Evolutionary conservation across 2,888 invertebrate genomes (phyloP), one percentile per base, ranked within the genome.

Genomic region (Drosophila atripex): DNA sequence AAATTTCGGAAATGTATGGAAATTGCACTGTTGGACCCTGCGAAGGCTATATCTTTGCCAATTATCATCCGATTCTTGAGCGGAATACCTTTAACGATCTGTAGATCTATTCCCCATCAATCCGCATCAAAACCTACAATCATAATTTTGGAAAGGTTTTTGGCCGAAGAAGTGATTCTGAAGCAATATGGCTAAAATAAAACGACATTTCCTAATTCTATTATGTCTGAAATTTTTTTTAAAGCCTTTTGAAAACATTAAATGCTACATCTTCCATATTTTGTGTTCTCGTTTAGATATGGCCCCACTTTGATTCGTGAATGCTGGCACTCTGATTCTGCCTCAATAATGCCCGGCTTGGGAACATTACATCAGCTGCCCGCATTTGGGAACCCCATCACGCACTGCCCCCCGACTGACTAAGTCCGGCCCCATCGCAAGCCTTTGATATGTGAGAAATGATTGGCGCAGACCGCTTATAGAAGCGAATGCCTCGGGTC

Each of bases 391-490:
- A 68, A 56, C 56, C 69, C 49, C 49, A 68, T 68, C 65, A 66
- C 65, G 65, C 56, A 50, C 43, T 49, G 38, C 39, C 59, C 11
- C 18, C 3, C 30, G 28, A 12, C 28, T 0, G 9, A 3, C 2
- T 6, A 46, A 28, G 7, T 7, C 6, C 5, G 41, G 32, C 49
- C 49, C 55, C 23, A 56, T 38, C 57, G 69, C 70, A 56, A 57
- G 54, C 61, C 63, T 61, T 60, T 63, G 50, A 55, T 47, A 71
- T 71, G 63, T 51, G 38, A 70, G 32, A 71, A 51, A 32, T 63
- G 63, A 74, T 74, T 70, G 80, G 60, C 55, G 45, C 38, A 23
- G 32, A n/a, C 49, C 54, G 60, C 52, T 56, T 66, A 47, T 64
- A 25, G 32, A 68, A 39, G 43, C 77, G 41, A 74, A 64, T 70